Conservation (phyloP, 53 echinoderm and acorn worm species). For the Astropecten irregularis region DNA sequence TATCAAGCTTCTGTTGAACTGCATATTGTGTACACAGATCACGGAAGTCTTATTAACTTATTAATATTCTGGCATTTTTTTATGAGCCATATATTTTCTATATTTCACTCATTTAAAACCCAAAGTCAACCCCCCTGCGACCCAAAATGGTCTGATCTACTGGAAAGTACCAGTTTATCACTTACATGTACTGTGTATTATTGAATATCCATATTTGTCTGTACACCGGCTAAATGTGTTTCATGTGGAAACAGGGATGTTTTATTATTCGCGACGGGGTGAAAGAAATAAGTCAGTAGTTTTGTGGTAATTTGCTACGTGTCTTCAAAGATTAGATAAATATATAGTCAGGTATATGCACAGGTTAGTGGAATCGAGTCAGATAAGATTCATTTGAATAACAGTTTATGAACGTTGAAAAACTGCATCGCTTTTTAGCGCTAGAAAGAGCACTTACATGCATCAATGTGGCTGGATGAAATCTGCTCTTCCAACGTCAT, state of each 20-base stretch:
- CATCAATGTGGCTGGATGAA: not conserved
- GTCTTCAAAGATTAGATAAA: conserved; percentile 15
- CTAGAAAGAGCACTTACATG: too few species aligned
- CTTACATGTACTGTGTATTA: not conserved
- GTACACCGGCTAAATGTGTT: not conserved
- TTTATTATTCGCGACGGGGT: conserved; percentile 15
- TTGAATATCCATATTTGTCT: not conserved
- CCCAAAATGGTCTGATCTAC: conserved; percentile 65
- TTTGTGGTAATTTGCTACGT: conserved; percentile 39
- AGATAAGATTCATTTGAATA: conserved; percentile 25
- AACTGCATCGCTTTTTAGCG: too few species aligned
- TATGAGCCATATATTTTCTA: not conserved
- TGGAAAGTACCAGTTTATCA: conserved; percentile 5
- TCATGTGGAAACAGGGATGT: not conserved
- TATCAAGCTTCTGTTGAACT: conserved; percentile 37
- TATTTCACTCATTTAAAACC: too few species aligned
- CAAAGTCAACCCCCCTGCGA: conserved; percentile 59
- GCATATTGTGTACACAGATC: conserved; percentile 26
- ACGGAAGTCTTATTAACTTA: conserved; percentile 37
- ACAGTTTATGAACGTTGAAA: too few species aligned
- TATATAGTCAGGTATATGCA: not conserved
- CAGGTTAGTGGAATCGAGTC: not conserved
- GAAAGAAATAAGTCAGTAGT: not conserved
- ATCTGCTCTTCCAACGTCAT: not conserved
- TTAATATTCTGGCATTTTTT: conserved; percentile 31